These are phyloP conservation scores for Lasiurus cinereus DNA, from an alignment of 2,113 vertebrate species.

Conservation along the genomic window DNA sequence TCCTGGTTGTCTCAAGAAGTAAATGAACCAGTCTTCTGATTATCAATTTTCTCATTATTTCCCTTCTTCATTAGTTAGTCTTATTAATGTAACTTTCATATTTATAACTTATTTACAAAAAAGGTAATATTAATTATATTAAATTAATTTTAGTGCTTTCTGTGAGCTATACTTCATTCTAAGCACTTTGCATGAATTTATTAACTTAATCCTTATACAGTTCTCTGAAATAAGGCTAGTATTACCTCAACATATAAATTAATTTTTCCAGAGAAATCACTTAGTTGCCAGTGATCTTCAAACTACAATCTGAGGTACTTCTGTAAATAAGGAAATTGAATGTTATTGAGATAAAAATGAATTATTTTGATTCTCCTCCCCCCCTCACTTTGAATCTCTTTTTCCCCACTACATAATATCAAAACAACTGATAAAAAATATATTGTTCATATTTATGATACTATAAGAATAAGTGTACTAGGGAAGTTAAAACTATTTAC, in stretches of 20 bases:
- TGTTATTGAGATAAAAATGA: conserved; percentile 10
- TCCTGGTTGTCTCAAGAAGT: conserved; percentile 26
- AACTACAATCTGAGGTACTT: background rate
- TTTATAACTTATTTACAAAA: conserved; percentile 29
- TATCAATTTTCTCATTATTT: conserved; percentile 24
- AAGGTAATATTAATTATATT: background rate
- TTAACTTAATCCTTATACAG: conserved; percentile 31
- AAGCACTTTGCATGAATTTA: conserved; percentile 38
- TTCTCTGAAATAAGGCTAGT: background rate
- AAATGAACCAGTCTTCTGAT: background rate
- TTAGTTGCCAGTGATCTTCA: background rate
- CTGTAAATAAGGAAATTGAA: conserved; percentile 41
- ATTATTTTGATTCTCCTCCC: background rate
- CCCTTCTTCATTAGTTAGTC: background rate
- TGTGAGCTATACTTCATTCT: background rate
- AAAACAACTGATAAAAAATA: background rate
- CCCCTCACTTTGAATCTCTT: background rate
- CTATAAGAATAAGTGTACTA: background rate
- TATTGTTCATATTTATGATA: background rate
- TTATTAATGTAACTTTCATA: conserved; percentile 19
- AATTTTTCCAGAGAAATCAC: background rate
- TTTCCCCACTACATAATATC: background rate
- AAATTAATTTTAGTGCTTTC: background rate
- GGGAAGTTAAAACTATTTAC: background rate
- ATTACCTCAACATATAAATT: conserved; percentile 32